Conservation (phyloP, 2,113 vertebrate species). For the Brachionichthys hirsutus region DNA sequence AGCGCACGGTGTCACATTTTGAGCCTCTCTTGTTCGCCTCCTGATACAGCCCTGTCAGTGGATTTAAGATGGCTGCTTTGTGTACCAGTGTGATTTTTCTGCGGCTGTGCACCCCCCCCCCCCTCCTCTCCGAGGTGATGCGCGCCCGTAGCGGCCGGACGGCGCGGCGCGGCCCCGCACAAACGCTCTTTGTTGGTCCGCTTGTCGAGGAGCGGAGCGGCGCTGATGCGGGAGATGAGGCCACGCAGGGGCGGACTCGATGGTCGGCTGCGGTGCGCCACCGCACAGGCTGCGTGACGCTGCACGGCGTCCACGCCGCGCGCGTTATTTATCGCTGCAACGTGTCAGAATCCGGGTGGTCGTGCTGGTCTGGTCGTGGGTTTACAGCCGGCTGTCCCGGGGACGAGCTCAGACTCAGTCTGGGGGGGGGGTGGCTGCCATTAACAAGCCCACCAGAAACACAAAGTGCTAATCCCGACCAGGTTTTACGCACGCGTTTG, state of each 20-base stretch:
- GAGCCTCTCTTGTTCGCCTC: conserved; percentile 71
- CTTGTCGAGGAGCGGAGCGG: conserved; percentile 39
- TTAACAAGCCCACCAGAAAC: no score
- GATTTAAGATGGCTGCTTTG: conserved; percentile 82
- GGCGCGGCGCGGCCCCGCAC: conserved; percentile 37
- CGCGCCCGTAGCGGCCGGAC: conserved; percentile 1
- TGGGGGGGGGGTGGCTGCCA: neutral
- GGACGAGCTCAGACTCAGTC: conserved; percentile 62
- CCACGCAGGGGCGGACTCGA: conserved; percentile 54
- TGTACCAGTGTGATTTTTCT: conserved; percentile 63
- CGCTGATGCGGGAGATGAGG: conserved; percentile 64
- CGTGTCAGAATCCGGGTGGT: neutral
- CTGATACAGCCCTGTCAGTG: conserved; percentile 70
- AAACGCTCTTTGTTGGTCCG: conserved; percentile 63
- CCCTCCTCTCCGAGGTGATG: conserved; percentile 8
- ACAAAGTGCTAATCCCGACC: no score
- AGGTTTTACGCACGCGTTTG: neutral
- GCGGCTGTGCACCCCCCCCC: conserved; percentile 22
- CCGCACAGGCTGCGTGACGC: conserved; percentile 18
- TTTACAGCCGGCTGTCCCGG: conserved; percentile 42
- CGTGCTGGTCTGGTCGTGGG: conserved; percentile 30
- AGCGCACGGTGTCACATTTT: conserved; percentile 67
- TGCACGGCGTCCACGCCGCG: conserved; percentile 6
- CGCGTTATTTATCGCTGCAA: conserved; percentile 7
- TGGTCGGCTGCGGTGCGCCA: conserved; percentile 38